Conservation (phyloP, 2,113 vertebrate genomes). For the Hypocryptadius cinnamomeus region DNA sequence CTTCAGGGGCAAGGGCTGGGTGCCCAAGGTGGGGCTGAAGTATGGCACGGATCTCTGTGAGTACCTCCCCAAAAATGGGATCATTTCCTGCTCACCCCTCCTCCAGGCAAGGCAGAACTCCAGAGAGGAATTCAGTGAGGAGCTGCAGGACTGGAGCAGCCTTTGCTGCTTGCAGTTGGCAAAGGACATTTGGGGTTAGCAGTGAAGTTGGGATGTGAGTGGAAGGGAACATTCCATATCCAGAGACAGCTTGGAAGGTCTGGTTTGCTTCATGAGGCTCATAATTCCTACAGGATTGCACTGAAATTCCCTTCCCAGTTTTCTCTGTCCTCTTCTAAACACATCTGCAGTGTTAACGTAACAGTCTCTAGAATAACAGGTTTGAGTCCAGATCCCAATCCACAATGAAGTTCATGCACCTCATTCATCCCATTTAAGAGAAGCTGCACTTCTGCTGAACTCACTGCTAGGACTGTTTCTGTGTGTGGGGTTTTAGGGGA, state of each 20-base stretch:
- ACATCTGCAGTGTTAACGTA: not conserved
- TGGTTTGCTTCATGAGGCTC: not conserved
- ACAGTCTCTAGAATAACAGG: not conserved
- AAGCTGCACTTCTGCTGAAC: not conserved
- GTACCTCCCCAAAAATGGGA: slow-evolving; percentile 8
- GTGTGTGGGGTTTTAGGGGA: not conserved
- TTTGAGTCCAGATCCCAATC: not conserved
- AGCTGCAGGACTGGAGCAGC: not conserved
- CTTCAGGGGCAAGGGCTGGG: slow-evolving; percentile 88
- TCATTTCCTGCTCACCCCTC: not conserved
- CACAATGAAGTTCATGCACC: not conserved
- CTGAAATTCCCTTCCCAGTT: not conserved
- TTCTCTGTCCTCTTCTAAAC: not conserved
- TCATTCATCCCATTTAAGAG: not conserved
- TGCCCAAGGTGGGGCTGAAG: slow-evolving; percentile 90
- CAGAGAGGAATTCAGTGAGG: not conserved
- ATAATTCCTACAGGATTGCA: not conserved
- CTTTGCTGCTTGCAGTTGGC: not conserved
- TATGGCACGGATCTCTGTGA: slow-evolving; percentile 90
- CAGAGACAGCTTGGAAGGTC: not conserved
- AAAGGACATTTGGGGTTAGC: not conserved
- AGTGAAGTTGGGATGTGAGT: not conserved
- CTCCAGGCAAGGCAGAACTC: not conserved
- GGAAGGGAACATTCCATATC: not conserved
- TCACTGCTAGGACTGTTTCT: not conserved